Evolutionary conservation across 2,797 vertebrate species (phyloP).

Genomic region (Acipenser transmontanus): DNA sequence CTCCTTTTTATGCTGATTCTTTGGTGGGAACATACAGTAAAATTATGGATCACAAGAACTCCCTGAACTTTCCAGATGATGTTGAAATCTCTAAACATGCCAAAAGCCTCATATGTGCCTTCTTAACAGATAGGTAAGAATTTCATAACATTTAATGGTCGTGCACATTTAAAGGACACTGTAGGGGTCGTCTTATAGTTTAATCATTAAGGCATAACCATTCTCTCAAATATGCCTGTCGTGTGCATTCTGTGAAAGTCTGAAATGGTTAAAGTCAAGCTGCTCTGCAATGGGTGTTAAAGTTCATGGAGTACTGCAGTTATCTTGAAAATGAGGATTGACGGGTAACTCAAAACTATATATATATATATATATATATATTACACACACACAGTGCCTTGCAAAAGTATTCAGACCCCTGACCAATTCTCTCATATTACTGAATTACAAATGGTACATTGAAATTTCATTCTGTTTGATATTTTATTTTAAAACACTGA

Average conservation of each 20-base stretch:
- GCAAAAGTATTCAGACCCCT: no score
- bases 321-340: no score
- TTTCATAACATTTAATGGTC: neutral
- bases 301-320: neutral
- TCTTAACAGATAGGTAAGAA: conserved; percentile 84
- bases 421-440: no score
- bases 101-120: conserved; percentile 90
- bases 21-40: conserved; percentile 95
- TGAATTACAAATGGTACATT: no score
- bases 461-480: no score
- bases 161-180: neutral
- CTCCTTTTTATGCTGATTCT: conserved; percentile 95
- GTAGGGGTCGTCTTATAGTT: neutral
- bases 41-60: conserved; percentile 97
- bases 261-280: no score
- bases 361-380: no score
- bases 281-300: neutral
- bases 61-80: conserved; percentile 83
- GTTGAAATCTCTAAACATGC: conserved; percentile 83
- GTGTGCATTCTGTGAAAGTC: neutral
- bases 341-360: no score
- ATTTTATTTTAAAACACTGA: no score
- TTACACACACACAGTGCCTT: no score
- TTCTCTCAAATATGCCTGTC: neutral
- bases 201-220: neutral